Evolutionary conservation across 2,113 vertebrate genomes (phyloP).

Genomic region (Myocastor coypus): DNA sequence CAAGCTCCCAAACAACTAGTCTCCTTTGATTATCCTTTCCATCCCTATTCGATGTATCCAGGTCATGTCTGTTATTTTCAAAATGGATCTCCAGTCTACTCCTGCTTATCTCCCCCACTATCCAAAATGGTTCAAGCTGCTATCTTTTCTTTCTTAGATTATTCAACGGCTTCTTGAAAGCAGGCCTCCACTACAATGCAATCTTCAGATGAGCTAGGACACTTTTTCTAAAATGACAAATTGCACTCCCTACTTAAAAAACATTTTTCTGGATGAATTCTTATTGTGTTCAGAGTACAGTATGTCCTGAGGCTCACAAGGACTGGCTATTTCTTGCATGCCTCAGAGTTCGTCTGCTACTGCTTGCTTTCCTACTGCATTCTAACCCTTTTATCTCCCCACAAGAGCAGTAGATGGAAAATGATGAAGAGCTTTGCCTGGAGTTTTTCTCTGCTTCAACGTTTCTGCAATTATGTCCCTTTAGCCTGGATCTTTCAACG

Average conservation of each 20-base stretch:
- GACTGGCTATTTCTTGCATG: neutral
- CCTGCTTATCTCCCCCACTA: neutral
- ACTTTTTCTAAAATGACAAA: conserved; percentile 1
- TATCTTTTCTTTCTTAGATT: conserved; percentile 2
- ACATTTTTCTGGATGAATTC: neutral
- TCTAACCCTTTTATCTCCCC: neutral
- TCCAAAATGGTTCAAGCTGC: neutral
- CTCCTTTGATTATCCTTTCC: neutral
- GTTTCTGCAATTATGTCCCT: neutral
- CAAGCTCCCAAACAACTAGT: neutral
- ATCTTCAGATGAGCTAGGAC: neutral
- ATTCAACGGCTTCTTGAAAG: neutral
- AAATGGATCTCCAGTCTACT: neutral
- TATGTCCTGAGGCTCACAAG: neutral
- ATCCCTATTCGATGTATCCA: neutral
- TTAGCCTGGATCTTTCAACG: neutral
- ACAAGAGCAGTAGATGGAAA: neutral
- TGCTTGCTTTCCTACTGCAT: neutral
- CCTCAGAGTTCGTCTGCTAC: neutral
- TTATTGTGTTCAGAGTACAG: neutral
- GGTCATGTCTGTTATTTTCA: neutral
- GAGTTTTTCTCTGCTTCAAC: neutral
- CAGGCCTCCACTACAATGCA: neutral
- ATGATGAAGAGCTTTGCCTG: neutral
- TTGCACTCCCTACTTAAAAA: conserved; percentile 17